These are phyloP conservation scores for Belonocnema kinseyi DNA, from an alignment of 1,140 invertebrate species.

Conservation along the genomic window DNA sequence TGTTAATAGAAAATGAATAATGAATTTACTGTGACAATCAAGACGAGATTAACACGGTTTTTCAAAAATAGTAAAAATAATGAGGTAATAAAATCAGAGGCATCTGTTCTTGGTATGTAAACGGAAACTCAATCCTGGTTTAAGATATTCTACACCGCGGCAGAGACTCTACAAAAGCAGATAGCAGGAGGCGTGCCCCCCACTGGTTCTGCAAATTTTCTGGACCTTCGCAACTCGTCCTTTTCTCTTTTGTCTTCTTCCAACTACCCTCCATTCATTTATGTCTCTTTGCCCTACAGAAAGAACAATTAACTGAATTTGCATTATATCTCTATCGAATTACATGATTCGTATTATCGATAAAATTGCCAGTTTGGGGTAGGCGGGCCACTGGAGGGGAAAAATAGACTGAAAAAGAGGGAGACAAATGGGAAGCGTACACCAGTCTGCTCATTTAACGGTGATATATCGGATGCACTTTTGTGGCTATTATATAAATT, in stretches of 20 bases:
- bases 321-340: slow-evolving; percentile 76
- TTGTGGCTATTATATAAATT: not conserved
- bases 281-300: slow-evolving; percentile 32
- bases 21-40: too few species aligned
- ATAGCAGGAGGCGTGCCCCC: slow-evolving; percentile 49
- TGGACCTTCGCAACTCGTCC: slow-evolving; percentile 43
- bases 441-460: slow-evolving; percentile 63
- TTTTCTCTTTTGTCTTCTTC: slow-evolving; percentile 21
- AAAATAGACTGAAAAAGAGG: slow-evolving; percentile 55
- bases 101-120: slow-evolving; percentile 69
- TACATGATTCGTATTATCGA: slow-evolving; percentile 75
- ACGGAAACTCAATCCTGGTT: slow-evolving; percentile 69
- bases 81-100: slow-evolving; percentile 57
- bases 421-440: slow-evolving; percentile 53
- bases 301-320: slow-evolving; percentile 76
- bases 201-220: slow-evolving; percentile 39
- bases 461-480: slow-evolving; percentile 59
- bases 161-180: slow-evolving; percentile 51
- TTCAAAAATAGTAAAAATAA: slow-evolving; percentile 41
- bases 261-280: slow-evolving; percentile 27
- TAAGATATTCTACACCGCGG: slow-evolving; percentile 63
- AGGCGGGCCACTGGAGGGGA: slow-evolving; percentile 52
- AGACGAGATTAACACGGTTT: slow-evolving; percentile 30
- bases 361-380: slow-evolving; percentile 74
- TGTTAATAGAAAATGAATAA: too few species aligned